Conservation (phyloP, 2,113 vertebrate genomes). For the Halcyon senegalensis region DNA sequence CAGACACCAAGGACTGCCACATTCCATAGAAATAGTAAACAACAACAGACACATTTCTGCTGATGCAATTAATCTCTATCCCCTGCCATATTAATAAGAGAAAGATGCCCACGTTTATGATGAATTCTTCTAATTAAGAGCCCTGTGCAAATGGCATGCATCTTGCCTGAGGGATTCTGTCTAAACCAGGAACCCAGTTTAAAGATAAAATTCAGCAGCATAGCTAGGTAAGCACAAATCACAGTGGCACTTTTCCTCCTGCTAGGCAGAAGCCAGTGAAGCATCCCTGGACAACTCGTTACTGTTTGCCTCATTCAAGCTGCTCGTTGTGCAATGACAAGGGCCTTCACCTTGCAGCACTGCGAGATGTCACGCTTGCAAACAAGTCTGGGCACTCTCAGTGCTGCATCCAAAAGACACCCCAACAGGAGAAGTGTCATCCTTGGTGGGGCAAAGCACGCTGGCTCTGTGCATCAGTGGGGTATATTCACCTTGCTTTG, state of each 20-base stretch:
- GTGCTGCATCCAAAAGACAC: background rate
- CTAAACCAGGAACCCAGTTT: background rate
- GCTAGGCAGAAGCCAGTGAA: background rate
- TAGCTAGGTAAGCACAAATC: background rate
- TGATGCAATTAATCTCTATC: background rate
- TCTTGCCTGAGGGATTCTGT: background rate
- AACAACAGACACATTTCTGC: background rate
- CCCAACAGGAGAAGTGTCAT: background rate
- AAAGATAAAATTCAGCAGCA: background rate
- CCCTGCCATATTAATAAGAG: background rate
- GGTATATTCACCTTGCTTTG: background rate
- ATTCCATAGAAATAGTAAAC: background rate
- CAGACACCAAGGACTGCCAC: background rate
- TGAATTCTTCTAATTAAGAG: conserved; percentile 2
- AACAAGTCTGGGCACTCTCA: background rate
- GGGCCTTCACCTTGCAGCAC: background rate
- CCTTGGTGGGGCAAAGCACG: background rate
- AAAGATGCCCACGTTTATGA: background rate
- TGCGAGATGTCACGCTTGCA: background rate
- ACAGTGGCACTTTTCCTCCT: background rate
- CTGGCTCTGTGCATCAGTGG: background rate
- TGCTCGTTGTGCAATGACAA: background rate
- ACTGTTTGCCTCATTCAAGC: background rate
- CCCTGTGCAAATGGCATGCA: background rate
- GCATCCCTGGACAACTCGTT: background rate